Percentiles rank a stretch among this genome's conserved stretches.
These are phyloP conservation scores for Trachelus stipa DNA, from an alignment of 2,888 invertebrate genomes.

Conservation along the genomic window DNA sequence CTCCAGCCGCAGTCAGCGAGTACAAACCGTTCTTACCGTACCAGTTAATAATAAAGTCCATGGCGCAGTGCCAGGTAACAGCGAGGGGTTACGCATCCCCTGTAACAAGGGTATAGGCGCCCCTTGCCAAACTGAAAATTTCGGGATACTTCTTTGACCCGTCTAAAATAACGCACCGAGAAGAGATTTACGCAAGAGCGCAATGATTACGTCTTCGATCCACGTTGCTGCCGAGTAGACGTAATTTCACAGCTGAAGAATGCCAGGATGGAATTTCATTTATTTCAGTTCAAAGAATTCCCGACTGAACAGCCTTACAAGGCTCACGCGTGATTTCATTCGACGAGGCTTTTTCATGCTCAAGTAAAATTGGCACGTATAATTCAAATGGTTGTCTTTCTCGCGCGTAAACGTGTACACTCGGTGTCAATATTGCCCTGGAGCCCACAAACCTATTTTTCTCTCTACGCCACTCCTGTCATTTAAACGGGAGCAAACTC, in stretches of 20 bases:
- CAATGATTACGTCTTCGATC: not conserved
- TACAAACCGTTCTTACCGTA: conserved; percentile 20
- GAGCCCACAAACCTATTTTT: too few species aligned
- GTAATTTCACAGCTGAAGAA: not conserved
- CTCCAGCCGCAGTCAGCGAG: not conserved
- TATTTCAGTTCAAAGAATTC: not conserved
- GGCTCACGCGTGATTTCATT: not conserved
- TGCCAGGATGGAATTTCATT: not conserved
- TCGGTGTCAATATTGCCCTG: too few species aligned
- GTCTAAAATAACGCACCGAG: not conserved
- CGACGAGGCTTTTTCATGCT: not conserved
- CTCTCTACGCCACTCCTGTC: too few species aligned
- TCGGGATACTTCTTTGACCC: not conserved
- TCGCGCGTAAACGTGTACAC: not conserved
- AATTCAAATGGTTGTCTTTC: not conserved
- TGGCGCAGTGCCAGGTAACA: conserved; percentile 31
- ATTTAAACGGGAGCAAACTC: too few species aligned
- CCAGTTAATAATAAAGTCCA: conserved; percentile 40
- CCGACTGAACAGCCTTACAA: not conserved
- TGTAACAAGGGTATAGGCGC: not conserved
- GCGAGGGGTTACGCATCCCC: not conserved
- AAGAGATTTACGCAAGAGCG: not conserved
- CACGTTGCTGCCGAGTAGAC: not conserved
- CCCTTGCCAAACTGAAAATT: not conserved
- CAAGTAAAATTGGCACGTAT: not conserved